These are phyloP conservation scores for Osmoderma eremita DNA, from an alignment of 2,888 invertebrate genomes.

Conservation along the genomic window DNA sequence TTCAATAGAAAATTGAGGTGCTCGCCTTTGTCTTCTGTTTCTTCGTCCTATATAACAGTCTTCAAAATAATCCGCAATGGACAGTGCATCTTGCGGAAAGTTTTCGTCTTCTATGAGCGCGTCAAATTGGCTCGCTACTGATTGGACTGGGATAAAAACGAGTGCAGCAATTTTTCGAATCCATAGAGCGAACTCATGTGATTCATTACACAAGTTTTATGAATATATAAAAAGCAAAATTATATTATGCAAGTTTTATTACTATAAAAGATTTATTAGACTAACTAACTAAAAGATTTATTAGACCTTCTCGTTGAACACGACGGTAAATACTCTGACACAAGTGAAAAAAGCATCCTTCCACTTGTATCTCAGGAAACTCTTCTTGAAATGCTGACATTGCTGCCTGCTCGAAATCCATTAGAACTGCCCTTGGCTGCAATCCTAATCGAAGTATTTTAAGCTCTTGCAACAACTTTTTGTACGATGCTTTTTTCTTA, in stretches of 20 bases:
- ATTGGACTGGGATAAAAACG: slow-evolving; percentile 36
- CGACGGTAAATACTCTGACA: slow-evolving; percentile 25
- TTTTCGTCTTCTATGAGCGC: slow-evolving; percentile 31
- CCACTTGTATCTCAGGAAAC: slow-evolving; percentile 32
- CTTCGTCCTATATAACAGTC: slow-evolving; percentile 16
- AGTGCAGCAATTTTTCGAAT: slow-evolving; percentile 33
- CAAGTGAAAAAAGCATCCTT: slow-evolving; percentile 39
- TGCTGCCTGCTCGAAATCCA: slow-evolving; percentile 38
- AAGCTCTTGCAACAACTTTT: slow-evolving; percentile 37
- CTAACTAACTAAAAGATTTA: slow-evolving; percentile 1
- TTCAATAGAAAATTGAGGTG: slow-evolving; percentile 26
- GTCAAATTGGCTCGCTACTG: slow-evolving; percentile 37
- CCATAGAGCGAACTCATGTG: slow-evolving; percentile 21
- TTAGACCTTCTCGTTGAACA: slow-evolving; percentile 29
- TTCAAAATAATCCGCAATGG: slow-evolving; percentile 18
- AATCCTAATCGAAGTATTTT: slow-evolving; percentile 35
- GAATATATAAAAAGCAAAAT: slow-evolving; percentile 20
- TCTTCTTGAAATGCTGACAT: slow-evolving; percentile 38
- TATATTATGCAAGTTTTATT: slow-evolving; percentile 18
- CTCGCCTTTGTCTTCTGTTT: slow-evolving; percentile 30
- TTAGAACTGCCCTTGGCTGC: slow-evolving; percentile 40
- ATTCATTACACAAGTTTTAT: slow-evolving; percentile 1
- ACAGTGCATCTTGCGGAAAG: slow-evolving; percentile 29
- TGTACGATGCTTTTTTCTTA: slow-evolving; percentile 33
- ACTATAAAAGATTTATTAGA: background rate